phyloP scores from a whole-genome alignment of 2,888 invertebrate genomes.

The Hemaris fuciformis region DNA sequence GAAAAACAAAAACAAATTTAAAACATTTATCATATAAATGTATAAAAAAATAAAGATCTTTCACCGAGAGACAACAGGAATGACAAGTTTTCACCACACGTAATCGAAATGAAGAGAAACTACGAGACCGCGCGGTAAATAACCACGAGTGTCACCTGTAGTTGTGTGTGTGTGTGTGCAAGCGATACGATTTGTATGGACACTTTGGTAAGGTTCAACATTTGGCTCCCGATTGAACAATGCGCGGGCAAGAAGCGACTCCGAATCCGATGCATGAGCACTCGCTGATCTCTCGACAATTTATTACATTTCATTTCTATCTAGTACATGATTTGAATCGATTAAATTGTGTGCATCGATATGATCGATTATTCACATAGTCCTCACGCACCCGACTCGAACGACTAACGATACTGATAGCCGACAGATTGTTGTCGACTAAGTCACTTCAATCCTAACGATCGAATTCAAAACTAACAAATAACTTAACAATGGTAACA shows the following conservation, averaged over 20 bases:
- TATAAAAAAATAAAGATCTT: conserved; percentile 80
- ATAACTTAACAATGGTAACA: conserved; percentile 80
- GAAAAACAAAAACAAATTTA: conserved; percentile 39
- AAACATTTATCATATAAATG: conserved; percentile 59
- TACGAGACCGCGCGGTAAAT: not conserved
- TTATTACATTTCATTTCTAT: not conserved
- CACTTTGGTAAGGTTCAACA: conserved; percentile 53
- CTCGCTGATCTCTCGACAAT: not conserved
- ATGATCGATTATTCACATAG: not conserved
- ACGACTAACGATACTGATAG: conserved; percentile 15
- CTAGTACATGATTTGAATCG: not conserved
- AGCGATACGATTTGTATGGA: conserved; percentile 28
- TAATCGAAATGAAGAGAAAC: not conserved
- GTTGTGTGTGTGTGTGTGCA: conserved; percentile 1
- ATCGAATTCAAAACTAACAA: conserved; percentile 49
- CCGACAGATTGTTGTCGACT: not conserved
- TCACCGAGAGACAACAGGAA: conserved; percentile 72
- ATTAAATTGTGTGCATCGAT: not conserved
- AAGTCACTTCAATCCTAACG: conserved; percentile 29
- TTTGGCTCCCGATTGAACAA: conserved; percentile 33
- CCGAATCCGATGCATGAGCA: conserved; percentile 9
- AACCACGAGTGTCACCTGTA: not conserved
- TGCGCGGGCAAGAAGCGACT: conserved; percentile 19
- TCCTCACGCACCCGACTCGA: conserved; percentile 21
- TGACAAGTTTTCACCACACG: conserved; percentile 54